These are phyloP conservation scores for Pseudachorutes palmiensis DNA, from an alignment of 1,140 invertebrate genomes.

Conservation along the genomic window DNA sequence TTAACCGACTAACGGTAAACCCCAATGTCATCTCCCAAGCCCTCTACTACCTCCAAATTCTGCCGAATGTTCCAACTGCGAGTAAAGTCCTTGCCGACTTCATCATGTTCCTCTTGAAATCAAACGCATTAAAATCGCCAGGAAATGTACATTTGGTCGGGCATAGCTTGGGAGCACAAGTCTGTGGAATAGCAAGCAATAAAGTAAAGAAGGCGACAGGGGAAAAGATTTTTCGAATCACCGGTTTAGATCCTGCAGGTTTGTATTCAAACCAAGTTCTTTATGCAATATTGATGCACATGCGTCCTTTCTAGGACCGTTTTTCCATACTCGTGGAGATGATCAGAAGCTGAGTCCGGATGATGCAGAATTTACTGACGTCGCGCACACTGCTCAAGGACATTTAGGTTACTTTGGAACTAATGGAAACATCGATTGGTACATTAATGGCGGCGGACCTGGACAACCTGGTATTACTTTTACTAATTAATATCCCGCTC, in stretches of 20 bases:
- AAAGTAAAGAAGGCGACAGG: background rate
- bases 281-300: too few species aligned
- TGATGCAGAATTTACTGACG: slow-evolving; percentile 54
- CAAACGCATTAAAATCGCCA: background rate
- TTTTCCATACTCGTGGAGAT: slow-evolving; percentile 40
- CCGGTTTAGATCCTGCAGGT: background rate
- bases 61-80: background rate
- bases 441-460: slow-evolving; percentile 16
- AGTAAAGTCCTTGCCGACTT: background rate
- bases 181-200: background rate
- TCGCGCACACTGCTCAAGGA: slow-evolving; percentile 55
- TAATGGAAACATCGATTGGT: slow-evolving; percentile 4
- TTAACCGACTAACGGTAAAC: background rate
- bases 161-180: background rate
- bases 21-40: background rate
- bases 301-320: too few species aligned
- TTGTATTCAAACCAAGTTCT: too few species aligned
- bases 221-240: background rate
- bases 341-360: slow-evolving; percentile 52
- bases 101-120: background rate
- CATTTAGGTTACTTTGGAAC: background rate
- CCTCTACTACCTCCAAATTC: background rate
- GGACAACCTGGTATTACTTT: slow-evolving; percentile 3
- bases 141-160: background rate
- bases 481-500: too few species aligned